Evolutionary conservation across 2,888 invertebrate species (phyloP).

Genomic region (Eupithecia subumbrata): DNA sequence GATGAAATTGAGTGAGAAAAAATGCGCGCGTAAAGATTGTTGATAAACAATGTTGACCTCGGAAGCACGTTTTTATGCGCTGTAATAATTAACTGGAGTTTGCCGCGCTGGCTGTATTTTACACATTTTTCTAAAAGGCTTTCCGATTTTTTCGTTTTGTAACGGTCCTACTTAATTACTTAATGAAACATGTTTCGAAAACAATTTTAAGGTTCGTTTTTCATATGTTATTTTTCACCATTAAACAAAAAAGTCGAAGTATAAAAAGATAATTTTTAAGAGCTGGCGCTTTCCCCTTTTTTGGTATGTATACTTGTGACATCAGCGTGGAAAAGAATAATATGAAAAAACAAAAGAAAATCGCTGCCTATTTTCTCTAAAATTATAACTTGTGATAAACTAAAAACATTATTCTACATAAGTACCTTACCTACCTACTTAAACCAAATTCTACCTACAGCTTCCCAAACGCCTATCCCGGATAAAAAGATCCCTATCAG

Average conservation of each 20-base stretch:
- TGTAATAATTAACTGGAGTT: slow-evolving; percentile 8
- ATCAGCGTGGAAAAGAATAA: too few relatives aligned
- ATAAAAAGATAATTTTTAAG: too few relatives aligned
- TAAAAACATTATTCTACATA: too few relatives aligned
- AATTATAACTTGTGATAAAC: too few relatives aligned
- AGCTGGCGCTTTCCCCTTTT: too few relatives aligned
- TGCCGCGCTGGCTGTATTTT: neutral
- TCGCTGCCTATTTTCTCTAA: too few relatives aligned
- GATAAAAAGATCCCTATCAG: too few relatives aligned
- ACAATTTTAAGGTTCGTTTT: neutral
- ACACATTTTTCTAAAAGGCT: slow-evolving; percentile 4
- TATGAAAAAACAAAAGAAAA: too few relatives aligned
- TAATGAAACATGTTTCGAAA: neutral
- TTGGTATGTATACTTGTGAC: too few relatives aligned
- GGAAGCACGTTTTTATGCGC: slow-evolving; percentile 13
- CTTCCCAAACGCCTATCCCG: too few relatives aligned
- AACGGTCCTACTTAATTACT: neutral
- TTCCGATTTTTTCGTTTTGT: neutral
- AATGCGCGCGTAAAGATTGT: slow-evolving; percentile 11
- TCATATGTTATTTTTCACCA: neutral
- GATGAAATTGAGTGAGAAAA: neutral
- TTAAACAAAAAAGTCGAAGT: neutral
- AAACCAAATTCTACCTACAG: too few relatives aligned
- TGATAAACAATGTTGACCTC: slow-evolving; percentile 17
- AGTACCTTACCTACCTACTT: too few relatives aligned